Conservation (phyloP, 2,113 vertebrate genomes). For the Ameiurus melas region DNA sequence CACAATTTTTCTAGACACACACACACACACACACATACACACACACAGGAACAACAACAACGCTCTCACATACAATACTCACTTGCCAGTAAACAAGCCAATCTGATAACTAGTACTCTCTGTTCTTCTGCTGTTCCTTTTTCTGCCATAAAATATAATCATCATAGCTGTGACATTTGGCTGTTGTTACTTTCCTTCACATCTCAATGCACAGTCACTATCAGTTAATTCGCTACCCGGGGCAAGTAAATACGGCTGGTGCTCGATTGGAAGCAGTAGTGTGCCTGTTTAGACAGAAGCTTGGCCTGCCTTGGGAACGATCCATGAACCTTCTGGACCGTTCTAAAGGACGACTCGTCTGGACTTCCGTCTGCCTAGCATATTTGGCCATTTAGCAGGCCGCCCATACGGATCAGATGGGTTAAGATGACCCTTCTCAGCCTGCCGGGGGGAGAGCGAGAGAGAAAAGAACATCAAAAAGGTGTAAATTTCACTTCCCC, state of each 20-base stretch:
- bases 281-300: slow-evolving; percentile 69
- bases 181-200: slow-evolving; percentile 60
- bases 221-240: slow-evolving; percentile 29
- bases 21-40: not conserved
- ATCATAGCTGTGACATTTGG: slow-evolving; percentile 67
- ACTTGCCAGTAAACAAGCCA: not conserved
- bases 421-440: slow-evolving; percentile 98
- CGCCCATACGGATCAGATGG: slow-evolving; percentile 98
- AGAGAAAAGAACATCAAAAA: slow-evolving; percentile 98
- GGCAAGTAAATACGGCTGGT: slow-evolving; percentile 31
- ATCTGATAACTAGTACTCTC: not conserved
- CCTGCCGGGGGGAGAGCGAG: slow-evolving; percentile 77
- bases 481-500: slow-evolving; percentile 99
- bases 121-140: not conserved
- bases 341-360: slow-evolving; percentile 75
- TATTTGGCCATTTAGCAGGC: slow-evolving; percentile 98
- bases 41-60: not conserved
- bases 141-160: slow-evolving; percentile 65
- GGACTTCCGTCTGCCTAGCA: slow-evolving; percentile 92
- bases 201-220: slow-evolving; percentile 61
- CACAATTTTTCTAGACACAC: not conserved
- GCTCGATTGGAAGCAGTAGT: slow-evolving; percentile 28
- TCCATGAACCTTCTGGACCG: slow-evolving; percentile 74
- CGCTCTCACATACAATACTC: not conserved
- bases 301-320: slow-evolving; percentile 68